Base-by-base conservation (phyloP, 2,888 invertebrate species). In the Cephus pulcher region DNA sequence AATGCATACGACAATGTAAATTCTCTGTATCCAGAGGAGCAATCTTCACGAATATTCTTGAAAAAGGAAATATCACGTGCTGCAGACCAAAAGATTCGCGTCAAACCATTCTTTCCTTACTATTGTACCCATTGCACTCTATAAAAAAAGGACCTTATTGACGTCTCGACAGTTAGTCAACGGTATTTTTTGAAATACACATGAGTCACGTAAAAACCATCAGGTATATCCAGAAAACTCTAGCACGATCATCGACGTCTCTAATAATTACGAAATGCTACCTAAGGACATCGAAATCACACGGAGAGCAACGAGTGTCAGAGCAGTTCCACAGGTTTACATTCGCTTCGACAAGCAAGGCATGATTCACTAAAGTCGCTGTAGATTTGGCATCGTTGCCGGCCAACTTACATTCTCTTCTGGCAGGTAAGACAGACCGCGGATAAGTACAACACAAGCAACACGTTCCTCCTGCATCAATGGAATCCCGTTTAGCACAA, bases 321-420 rank as follows among this genome's bases (percentile, higher is more conserved):
- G 23, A 56, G 23, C 56, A 56, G 23, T 56, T 56, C 56, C 56
- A 56, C 23, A 56, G 71, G 71, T 71, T 33, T 71, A 33, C 34
- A 71, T 32, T 71, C 33, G 32, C 56, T 56, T 56, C 56, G 23
- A 56, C 56, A 56, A 56, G 56, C 9, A 23, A 34, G 15, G 71
- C 32, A 71, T 71, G 71, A 71, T 71, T 71, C 71, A 71, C 71
- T 81, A 81, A 78, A 78, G 79, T 79, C 40, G 76, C 79, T 82
- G 78, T 80, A 86, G 86, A 87, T 87, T 84, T 84, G 84, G 86
- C 86, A 84, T 86, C 84, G 84, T 83, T 85, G 82, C 81, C 80
- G 77, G 79, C 74, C 82, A 83, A 84, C 84, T 85, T 84, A 82
- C 86, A 83, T 86, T 84, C 84, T 83, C 82, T 82, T 83, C 82